phyloP scores from a whole-genome alignment of 2,113 vertebrate genomes.

The Ploceus nigricollis region DNA sequence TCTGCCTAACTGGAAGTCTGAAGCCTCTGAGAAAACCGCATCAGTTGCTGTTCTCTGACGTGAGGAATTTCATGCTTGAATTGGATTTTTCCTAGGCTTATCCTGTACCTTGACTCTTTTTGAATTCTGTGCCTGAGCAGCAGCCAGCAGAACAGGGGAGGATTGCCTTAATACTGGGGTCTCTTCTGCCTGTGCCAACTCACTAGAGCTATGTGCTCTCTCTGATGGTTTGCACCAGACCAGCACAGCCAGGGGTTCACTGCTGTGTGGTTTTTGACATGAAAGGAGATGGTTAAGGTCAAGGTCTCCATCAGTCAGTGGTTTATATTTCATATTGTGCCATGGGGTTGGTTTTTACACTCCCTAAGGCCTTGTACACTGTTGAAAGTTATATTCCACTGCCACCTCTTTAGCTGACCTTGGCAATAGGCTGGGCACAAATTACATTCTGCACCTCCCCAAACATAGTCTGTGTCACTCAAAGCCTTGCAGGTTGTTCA shows the following conservation, averaged over 20 bases:
- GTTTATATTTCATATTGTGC: not conserved
- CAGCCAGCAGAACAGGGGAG: not conserved
- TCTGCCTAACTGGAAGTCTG: not conserved
- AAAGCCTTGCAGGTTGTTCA: not conserved
- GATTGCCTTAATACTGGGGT: not conserved
- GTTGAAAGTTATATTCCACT: not conserved
- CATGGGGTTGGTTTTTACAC: not conserved
- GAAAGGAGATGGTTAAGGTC: not conserved
- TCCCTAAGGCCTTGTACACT: not conserved
- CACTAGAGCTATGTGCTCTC: not conserved
- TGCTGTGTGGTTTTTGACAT: not conserved
- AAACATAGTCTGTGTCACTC: not conserved
- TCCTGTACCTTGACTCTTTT: not conserved
- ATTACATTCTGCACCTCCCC: not conserved
- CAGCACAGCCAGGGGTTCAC: not conserved
- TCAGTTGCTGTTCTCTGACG: not conserved
- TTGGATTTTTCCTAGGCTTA: not conserved
- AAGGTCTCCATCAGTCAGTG: not conserved
- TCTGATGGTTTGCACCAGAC: not conserved
- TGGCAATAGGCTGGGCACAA: not conserved
- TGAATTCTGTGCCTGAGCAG: not conserved
- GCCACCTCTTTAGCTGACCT: not conserved
- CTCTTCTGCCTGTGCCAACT: not conserved
- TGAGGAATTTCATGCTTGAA: not conserved
- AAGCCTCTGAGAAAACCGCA: not conserved